Conservation (phyloP, 2,888 invertebrate species). For the Thymelicus acteon region DNA sequence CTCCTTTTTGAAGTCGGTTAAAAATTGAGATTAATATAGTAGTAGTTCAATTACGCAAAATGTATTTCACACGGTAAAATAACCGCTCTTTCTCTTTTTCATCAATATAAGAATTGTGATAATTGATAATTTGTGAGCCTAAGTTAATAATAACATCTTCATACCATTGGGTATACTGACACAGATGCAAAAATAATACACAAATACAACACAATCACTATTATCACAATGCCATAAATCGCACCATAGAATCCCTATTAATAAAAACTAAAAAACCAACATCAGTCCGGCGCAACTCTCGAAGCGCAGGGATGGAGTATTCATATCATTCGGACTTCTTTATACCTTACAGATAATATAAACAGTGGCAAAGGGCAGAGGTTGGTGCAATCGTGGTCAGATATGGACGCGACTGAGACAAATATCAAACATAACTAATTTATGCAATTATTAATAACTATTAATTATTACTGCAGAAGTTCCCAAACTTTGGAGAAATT, state of each 20-base stretch:
- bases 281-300: conserved; percentile 46
- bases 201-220: not conserved
- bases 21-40: not conserved
- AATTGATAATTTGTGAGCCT: too few species aligned
- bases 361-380: conserved; percentile 66
- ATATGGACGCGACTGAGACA: conserved; percentile 72
- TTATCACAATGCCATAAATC: not conserved
- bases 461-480: not conserved
- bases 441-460: conserved; percentile 43
- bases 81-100: too few species aligned
- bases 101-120: too few species aligned
- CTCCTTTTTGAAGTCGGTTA: too few species aligned
- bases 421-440: conserved; percentile 64
- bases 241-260: conserved; percentile 17
- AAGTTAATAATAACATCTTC: not conserved
- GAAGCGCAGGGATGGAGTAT: conserved; percentile 58
- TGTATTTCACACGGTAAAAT: not conserved
- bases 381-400: conserved; percentile 78
- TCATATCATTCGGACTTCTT: conserved; percentile 74
- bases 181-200: not conserved
- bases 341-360: conserved; percentile 75
- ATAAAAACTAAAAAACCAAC: conserved; percentile 42
- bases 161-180: too few species aligned
- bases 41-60: not conserved
- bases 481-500: conserved; percentile 13